Conservation (phyloP, 2,797 vertebrate genomes). For the Podargus strigoides region DNA sequence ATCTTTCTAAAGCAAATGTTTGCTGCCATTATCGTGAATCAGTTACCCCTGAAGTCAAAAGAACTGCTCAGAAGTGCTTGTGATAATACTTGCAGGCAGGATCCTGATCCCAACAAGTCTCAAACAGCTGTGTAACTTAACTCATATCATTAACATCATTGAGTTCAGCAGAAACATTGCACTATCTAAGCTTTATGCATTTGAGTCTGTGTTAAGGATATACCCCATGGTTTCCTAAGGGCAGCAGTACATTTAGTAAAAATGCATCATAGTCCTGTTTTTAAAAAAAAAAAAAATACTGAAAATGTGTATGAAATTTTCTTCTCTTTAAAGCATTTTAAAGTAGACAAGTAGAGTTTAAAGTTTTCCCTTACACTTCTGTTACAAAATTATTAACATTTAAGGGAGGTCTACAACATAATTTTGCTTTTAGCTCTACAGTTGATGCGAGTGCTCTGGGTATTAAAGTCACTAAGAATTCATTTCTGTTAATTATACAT, state of each 20-base stretch:
- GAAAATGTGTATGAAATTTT: not conserved
- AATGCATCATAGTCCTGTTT: not conserved
- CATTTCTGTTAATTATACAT: constrained; percentile 47
- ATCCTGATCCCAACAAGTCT: not conserved
- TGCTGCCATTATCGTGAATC: not conserved
- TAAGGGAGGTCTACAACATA: not conserved
- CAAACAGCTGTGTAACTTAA: not conserved
- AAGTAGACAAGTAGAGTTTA: not conserved
- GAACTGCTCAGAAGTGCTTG: not conserved
- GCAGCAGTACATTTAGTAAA: not conserved
- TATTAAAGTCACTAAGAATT: constrained; percentile 25
- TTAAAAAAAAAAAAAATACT: not conserved
- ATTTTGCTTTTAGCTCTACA: not conserved
- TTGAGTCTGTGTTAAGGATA: rapidly evolving
- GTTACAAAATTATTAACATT: not conserved
- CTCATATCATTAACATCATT: not conserved
- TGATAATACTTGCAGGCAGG: not conserved
- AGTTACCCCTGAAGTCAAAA: not conserved
- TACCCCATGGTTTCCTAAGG: not conserved
- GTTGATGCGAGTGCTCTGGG: not conserved
- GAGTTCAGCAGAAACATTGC: not conserved
- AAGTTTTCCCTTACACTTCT: not conserved
- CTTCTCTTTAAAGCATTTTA: not conserved
- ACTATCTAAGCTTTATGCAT: not conserved
- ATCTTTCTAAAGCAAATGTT: not conserved